Percentiles rank a stretch among this genome's conserved stretches.
These are phyloP conservation scores for Brachionus sp. DNA, from an alignment of 1,140 invertebrate species.

Conservation along the genomic window DNA sequence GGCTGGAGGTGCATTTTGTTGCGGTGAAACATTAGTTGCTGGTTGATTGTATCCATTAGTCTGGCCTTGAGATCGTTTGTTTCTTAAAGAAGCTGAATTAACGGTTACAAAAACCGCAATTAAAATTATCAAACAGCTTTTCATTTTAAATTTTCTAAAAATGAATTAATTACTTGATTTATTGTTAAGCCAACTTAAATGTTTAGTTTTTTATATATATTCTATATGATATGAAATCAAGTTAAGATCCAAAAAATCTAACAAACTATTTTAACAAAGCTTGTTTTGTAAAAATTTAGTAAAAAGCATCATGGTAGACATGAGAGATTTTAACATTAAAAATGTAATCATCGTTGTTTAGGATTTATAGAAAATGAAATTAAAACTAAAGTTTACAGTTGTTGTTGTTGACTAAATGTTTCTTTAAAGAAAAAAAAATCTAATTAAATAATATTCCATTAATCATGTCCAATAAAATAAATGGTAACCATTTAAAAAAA, in stretches of 20 bases:
- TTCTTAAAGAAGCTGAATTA: background rate
- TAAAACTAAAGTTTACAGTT: background rate
- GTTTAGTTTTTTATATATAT: background rate
- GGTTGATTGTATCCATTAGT: background rate
- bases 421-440: background rate
- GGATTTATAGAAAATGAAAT: background rate
- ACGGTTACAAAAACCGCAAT: background rate
- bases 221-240: background rate
- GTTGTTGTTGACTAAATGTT: too few species aligned
- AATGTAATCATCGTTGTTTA: background rate
- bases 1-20: constrained; percentile 8
- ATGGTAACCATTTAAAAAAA: too few species aligned
- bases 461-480: too few species aligned
- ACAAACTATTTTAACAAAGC: background rate
- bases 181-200: background rate
- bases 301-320: background rate
- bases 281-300: background rate
- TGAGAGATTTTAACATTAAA: background rate
- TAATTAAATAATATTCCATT: background rate
- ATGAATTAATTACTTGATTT: background rate
- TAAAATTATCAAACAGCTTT: background rate
- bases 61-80: background rate
- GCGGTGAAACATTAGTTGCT: background rate
- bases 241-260: background rate
- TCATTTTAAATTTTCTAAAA: background rate